Conservation (phyloP, 1,140 invertebrate genomes). For the Drosophila repleta region DNA sequence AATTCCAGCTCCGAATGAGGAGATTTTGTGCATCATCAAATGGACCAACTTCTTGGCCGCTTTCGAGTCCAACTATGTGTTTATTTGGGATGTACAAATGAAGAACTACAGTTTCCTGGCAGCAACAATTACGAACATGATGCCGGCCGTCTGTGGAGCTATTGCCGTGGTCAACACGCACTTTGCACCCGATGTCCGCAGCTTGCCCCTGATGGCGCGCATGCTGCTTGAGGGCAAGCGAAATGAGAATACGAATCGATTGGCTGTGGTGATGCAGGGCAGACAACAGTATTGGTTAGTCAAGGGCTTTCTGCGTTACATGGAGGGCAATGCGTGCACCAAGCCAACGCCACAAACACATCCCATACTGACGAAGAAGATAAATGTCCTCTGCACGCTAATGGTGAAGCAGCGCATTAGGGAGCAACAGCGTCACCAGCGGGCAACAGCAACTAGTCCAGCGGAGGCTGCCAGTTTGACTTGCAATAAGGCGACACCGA, state of each 20-base stretch:
- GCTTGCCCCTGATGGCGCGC: constrained; percentile 59
- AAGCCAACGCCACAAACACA: constrained; percentile 76
- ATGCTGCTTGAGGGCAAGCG: constrained; percentile 61
- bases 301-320: constrained; percentile 70
- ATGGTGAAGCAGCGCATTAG: constrained; percentile 71
- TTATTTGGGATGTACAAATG: constrained; percentile 77
- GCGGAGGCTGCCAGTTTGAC: neutral
- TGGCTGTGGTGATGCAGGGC: constrained; percentile 81
- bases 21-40: constrained; percentile 77
- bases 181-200: constrained; percentile 42
- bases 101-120: constrained; percentile 60
- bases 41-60: constrained; percentile 77
- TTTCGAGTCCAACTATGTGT: constrained; percentile 65
- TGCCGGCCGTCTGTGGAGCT: constrained; percentile 68
- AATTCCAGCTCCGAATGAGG: constrained; percentile 73
- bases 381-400: constrained; percentile 72
- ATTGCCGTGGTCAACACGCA: constrained; percentile 66
- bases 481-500: neutral
- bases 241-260: constrained; percentile 52
- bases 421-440: constrained; percentile 52
- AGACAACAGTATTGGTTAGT: constrained; percentile 73
- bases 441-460: neutral
- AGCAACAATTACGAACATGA: constrained; percentile 70
- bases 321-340: constrained; percentile 65
- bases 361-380: constrained; percentile 76